These are phyloP conservation scores for Microdon myrmicae DNA, from an alignment of 2,888 invertebrate species.

Conservation along the genomic window DNA sequence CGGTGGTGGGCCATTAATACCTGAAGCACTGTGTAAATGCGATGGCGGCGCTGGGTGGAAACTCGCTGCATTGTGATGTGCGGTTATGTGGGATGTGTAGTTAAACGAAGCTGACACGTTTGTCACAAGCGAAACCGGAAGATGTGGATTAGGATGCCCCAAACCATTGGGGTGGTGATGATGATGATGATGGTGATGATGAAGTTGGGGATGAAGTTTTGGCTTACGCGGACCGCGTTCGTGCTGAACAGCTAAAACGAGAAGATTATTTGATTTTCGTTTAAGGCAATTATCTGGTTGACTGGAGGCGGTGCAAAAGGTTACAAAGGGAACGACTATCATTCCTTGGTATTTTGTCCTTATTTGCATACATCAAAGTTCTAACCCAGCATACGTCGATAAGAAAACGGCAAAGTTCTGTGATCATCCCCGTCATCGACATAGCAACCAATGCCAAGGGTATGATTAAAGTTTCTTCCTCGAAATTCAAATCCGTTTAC, in stretches of 20 bases:
- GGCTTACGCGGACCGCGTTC: slow-evolving; percentile 96
- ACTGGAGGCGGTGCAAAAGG: slow-evolving; percentile 55
- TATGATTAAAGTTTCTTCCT: too few relatives aligned
- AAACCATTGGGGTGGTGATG: slow-evolving; percentile 58
- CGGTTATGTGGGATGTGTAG: slow-evolving; percentile 65
- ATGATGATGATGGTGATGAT: slow-evolving; percentile 63
- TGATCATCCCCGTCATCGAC: too few relatives aligned
- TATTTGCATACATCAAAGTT: slow-evolving; percentile 51
- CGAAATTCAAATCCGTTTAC: too few relatives aligned
- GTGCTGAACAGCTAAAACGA: slow-evolving; percentile 89
- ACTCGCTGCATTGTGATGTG: slow-evolving; percentile 57
- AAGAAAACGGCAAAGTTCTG: slow-evolving; percentile 34
- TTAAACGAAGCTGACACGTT: slow-evolving; percentile 67
- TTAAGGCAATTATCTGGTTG: slow-evolving; percentile 65
- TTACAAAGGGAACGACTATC: too few relatives aligned
- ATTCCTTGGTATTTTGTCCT: slow-evolving; percentile 48
- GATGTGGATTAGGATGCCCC: slow-evolving; percentile 56
- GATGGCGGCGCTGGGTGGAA: slow-evolving; percentile 57
- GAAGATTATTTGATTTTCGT: slow-evolving; percentile 62
- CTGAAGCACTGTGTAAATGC: slow-evolving; percentile 55
- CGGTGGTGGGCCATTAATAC: slow-evolving; percentile 53
- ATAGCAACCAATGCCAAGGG: too few relatives aligned
- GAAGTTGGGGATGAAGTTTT: slow-evolving; percentile 75
- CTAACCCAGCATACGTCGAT: slow-evolving; percentile 16
- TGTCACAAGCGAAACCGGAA: slow-evolving; percentile 65